Evolutionary conservation across 2,888 invertebrate genomes (phyloP).

Genomic region (Julus scanicus): DNA sequence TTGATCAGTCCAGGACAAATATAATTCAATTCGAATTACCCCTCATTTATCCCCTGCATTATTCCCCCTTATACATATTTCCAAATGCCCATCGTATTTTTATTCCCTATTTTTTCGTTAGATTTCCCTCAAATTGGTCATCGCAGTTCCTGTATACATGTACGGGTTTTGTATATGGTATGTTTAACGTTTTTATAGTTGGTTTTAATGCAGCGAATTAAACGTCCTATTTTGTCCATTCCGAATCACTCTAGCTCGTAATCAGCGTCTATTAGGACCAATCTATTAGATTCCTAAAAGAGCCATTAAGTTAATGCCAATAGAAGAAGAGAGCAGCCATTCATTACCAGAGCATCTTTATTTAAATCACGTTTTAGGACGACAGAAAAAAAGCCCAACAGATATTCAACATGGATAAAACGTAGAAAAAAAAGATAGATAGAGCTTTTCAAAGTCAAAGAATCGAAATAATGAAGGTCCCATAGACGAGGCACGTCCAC

Average conservation of each 20-base stretch:
- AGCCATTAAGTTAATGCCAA: not conserved
- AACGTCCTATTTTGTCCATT: not conserved
- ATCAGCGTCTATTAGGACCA: slow-evolving; percentile 51
- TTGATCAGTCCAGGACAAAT: too few relatives aligned
- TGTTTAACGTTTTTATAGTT: slow-evolving; percentile 3
- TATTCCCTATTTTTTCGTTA: not conserved
- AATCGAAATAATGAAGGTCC: not conserved
- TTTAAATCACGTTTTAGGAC: slow-evolving; percentile 32
- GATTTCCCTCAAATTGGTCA: not conserved
- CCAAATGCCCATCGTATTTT: not conserved
- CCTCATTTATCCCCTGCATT: too few relatives aligned
- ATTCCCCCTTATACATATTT: not conserved
- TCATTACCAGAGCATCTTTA: slow-evolving; percentile 17
- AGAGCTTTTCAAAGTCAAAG: not conserved
- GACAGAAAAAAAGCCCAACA: not conserved
- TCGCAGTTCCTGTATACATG: not conserved
- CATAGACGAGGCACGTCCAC: too few relatives aligned
- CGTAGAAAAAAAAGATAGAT: not conserved
- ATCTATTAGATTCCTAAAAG: slow-evolving; percentile 29
- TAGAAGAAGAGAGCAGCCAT: not conserved
- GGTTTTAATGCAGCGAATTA: slow-evolving; percentile 45
- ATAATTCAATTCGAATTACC: too few relatives aligned
- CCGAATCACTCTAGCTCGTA: slow-evolving; percentile 9
- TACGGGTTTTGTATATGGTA: not conserved
- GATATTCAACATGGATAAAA: slow-evolving; percentile 14